Conservation (phyloP, 2,797 vertebrate species). For the Pteropus rufus region DNA sequence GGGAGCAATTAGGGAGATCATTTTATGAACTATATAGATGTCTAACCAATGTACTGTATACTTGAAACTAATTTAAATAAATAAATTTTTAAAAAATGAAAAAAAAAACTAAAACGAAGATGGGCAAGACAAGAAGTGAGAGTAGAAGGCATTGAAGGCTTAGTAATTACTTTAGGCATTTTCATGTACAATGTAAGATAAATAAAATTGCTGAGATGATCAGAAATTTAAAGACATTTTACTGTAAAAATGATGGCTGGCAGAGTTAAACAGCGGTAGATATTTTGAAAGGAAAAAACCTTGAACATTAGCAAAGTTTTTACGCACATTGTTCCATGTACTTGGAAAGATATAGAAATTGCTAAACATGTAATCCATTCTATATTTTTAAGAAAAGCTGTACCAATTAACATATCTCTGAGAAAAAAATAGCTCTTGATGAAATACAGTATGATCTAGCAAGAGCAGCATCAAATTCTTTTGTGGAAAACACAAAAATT, state of each 20-base stretch:
- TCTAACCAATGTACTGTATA: too few species aligned
- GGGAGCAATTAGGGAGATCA: too few species aligned
- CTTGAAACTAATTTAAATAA: too few species aligned
- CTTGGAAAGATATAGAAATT: conserved; percentile 7
- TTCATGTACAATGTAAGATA: neutral
- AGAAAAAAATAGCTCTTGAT: conserved; percentile 20
- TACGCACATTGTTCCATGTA: neutral
- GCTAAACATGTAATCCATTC: neutral
- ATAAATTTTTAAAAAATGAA: too few species aligned
- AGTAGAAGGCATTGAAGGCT: neutral
- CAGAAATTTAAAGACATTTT: conserved; percentile 12
- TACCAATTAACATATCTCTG: neutral
- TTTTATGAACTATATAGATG: too few species aligned
- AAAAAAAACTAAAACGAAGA: neutral
- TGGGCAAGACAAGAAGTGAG: neutral
- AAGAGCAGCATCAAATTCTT: neutral
- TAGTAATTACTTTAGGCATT: neutral
- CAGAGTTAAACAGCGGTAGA: conserved; percentile 15
- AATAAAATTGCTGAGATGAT: neutral
- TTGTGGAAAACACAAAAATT: neutral
- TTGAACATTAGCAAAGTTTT: neutral
- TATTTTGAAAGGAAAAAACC: neutral
- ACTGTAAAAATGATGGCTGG: neutral
- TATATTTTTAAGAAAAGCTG: conserved; percentile 16
- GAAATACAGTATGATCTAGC: neutral